Conservation (phyloP, 2,113 vertebrate species). For the Excalfactoria chinensis region DNA sequence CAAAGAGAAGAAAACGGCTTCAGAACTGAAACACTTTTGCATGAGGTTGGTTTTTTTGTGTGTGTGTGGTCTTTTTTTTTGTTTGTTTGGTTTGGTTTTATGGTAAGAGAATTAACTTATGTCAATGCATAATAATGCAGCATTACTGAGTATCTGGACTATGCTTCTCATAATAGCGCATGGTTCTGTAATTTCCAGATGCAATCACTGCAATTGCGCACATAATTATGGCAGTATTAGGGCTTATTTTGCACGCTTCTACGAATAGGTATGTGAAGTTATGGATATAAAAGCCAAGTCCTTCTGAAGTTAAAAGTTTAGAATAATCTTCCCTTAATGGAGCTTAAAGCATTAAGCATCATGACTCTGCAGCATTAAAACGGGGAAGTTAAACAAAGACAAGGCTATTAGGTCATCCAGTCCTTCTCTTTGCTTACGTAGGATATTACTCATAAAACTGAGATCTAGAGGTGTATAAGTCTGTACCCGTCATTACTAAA, state of each 20-base stretch:
- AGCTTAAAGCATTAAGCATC: slow-evolving; percentile 27
- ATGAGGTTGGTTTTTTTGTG: too few relatives aligned
- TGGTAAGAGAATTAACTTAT: neutral
- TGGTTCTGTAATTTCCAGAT: neutral
- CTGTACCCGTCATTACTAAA: neutral
- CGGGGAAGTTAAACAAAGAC: neutral
- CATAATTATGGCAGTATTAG: neutral
- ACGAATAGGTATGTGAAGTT: neutral
- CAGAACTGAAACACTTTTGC: neutral
- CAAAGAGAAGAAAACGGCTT: neutral
- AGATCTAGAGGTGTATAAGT: neutral
- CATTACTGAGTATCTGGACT: neutral
- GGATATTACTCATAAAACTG: neutral
- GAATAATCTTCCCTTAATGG: slow-evolving; percentile 30
- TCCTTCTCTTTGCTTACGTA: neutral
- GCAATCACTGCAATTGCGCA: neutral
- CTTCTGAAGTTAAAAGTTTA: slow-evolving; percentile 11
- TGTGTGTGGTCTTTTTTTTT: neutral
- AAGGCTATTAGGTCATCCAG: neutral
- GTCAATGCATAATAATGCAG: neutral
- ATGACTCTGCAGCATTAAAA: neutral
- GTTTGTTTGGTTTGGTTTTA: neutral
- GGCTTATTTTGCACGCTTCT: neutral
- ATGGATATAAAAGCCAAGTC: neutral
- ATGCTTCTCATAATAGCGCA: neutral